Base-by-base conservation (phyloP, 37 sponge, comb jelly and placozoan species). In the Mnemiopsis leidyi region DNA sequence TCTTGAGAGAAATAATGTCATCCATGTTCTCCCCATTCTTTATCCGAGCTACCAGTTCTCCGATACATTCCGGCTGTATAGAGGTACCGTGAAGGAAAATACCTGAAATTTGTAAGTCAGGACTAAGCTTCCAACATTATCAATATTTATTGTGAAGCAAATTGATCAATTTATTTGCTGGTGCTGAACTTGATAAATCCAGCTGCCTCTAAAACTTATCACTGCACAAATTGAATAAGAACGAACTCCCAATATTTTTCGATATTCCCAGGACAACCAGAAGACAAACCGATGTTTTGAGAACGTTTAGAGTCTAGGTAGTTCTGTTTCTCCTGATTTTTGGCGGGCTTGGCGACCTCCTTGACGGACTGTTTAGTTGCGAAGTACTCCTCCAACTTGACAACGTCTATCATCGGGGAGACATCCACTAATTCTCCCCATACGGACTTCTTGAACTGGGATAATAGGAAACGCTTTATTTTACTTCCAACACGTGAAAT, bases 81-180 rank as follows among this genome's bases (percentile, higher is more conserved):
- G 36, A 28, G 23, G 90, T 40, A 20, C 90, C 90, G 90, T 85
- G 90, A n/a, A 85, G 90, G 90, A 85, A 85, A 13, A 85, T 85
- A 5, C 90, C 90, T 85, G 90, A 40, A 29, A 35, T 5, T 23
- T n/a, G n/a, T n/a, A n/a, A n/a, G n/a, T n/a, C n/a, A n/a, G n/a
- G n/a, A n/a, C n/a, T n/a, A n/a, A n/a, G n/a, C n/a, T n/a, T n/a
- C n/a, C n/a, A n/a, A n/a, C n/a, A n/a, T n/a, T n/a, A n/a, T n/a
- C n/a, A n/a, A n/a, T n/a, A n/a, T n/a, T n/a, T n/a, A n/a, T n/a
- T n/a, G n/a, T n/a, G n/a, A n/a, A n/a, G n/a, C n/a, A n/a, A n/a
- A n/a, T n/a, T n/a, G n/a, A n/a, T n/a, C n/a, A n/a, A n/a, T n/a
- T n/a, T n/a, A n/a, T n/a, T n/a, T n/a, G n/a, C n/a, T n/a, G n/a